Percentiles rank a stretch among this genome's conserved stretches.
These are phyloP conservation scores for Pseudochirops cupreus DNA, from an alignment of 2,797 vertebrate species.

Conservation along the genomic window DNA sequence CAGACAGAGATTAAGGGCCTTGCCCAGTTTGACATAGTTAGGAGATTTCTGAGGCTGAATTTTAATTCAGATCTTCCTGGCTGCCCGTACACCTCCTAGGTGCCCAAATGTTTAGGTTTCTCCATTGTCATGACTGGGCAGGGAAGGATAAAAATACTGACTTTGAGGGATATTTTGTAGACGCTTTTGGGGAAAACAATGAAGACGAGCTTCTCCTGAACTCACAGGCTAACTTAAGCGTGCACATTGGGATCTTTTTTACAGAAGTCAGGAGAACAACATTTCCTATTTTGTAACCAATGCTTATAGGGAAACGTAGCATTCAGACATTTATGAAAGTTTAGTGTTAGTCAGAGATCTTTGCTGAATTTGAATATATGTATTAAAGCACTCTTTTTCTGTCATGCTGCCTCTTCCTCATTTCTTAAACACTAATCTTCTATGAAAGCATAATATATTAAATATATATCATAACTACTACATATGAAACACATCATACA, in stretches of 20 bases:
- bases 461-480: not conserved
- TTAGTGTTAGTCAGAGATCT: conserved; percentile 36
- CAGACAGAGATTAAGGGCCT: not conserved
- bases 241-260: conserved; percentile 41
- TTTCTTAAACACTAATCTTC: not conserved
- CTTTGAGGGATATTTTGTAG: conserved; percentile 35
- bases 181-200: conserved; percentile 50
- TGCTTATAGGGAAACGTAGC: conserved; percentile 6
- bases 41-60: not conserved
- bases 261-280: conserved; percentile 53
- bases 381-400: not conserved
- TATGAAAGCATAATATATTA: not conserved
- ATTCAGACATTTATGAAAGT: conserved; percentile 31
- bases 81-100: not conserved
- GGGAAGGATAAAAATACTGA: conserved; percentile 35
- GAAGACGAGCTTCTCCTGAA: conserved; percentile 62
- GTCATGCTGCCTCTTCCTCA: not conserved
- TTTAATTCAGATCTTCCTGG: conserved; percentile 33
- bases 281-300: conserved; percentile 37
- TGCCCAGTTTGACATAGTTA: not conserved
- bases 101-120: conserved; percentile 44
- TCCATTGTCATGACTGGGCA: conserved; percentile 38
- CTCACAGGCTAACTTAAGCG: conserved; percentile 62
- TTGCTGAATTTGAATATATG: conserved; percentile 6
- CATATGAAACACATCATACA: not conserved